Evolutionary conservation across 1,140 invertebrate genomes (phyloP), one percentile per base, ranked within the genome.

Genomic region (Ephestia elutella): DNA sequence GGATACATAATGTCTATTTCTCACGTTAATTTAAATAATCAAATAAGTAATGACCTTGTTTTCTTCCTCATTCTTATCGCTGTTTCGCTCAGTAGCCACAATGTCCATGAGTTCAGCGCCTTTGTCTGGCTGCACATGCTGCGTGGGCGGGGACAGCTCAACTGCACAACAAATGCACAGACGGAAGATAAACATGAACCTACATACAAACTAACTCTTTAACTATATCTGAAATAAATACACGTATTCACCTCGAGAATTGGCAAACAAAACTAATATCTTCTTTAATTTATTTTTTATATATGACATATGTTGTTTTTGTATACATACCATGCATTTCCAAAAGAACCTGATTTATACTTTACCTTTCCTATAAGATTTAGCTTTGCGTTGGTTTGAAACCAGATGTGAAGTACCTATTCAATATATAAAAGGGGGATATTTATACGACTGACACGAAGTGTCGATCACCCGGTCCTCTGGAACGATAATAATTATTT

Each of bases 401-500:
- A 50, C 54, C 50, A 57, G 35, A 17, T 19, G 57, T 17, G 56
- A 20, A 38, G 59, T 56, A 66, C 59, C 61, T 66, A 70, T 28
- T 64, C 19, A 57, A 57, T 62, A 59, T 56, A 60, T 54, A 30
- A 56, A 49, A 60, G 59, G 60, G 58, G 56, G 50, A 60, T 54
- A 64, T 68, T 32, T 59, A 66, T 66, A 59, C 35, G 61, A 63
- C 54, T 44, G 62, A 66, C 54, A 57, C 61, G 56, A 63, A 62
- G 65, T 55, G 60, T 66, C 51, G 50, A 48, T 59, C 58, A 25
- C 63, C 66, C 48, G 68, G 66, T 49, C 63, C 63, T 75, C 75
- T 78, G 75, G 69, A 78, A 75, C 71, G 72, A 74, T 68, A 75
- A 74, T 73, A 68, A 75, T 60, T 66, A 48, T 57, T 66, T 69